phyloP scores from a whole-genome alignment of 2,797 vertebrate species.

The Hypotaenidia okinawae region DNA sequence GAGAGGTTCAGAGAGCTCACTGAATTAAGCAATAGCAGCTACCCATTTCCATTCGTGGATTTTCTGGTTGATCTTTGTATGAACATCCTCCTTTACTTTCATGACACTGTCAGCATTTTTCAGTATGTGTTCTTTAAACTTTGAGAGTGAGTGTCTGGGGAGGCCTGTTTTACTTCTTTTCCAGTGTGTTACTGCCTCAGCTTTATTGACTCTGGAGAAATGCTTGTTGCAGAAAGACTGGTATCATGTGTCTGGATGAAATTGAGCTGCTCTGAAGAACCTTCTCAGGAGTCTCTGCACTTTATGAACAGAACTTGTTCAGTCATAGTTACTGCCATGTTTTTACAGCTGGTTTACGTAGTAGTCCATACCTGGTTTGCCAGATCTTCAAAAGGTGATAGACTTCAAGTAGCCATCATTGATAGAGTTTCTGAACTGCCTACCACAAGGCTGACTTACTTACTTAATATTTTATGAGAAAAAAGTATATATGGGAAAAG shows the following conservation, averaged over 20 bases:
- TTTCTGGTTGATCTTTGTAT: constrained; percentile 7
- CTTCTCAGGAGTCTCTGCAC: background rate
- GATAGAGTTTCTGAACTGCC: background rate
- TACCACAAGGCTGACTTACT: background rate
- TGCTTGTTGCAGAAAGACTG: background rate
- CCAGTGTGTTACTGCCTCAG: background rate
- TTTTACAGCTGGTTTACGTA: background rate
- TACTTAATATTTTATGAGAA: background rate
- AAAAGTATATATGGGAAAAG: background rate
- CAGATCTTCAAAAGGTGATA: background rate
- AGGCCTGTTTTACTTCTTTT: background rate
- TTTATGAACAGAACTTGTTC: background rate
- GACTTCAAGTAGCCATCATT: background rate
- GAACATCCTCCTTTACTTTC: background rate
- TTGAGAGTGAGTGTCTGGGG: background rate
- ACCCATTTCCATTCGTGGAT: background rate
- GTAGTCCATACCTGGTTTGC: background rate
- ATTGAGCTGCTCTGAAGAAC: background rate
- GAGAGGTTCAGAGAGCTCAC: background rate
- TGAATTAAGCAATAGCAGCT: background rate
- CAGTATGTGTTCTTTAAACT: background rate
- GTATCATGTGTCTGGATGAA: background rate
- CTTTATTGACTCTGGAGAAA: background rate
- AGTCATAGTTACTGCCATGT: background rate
- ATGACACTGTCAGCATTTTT: background rate